phyloP scores from a whole-genome alignment of 2,797 vertebrate genomes.

The Coilia nasus region DNA sequence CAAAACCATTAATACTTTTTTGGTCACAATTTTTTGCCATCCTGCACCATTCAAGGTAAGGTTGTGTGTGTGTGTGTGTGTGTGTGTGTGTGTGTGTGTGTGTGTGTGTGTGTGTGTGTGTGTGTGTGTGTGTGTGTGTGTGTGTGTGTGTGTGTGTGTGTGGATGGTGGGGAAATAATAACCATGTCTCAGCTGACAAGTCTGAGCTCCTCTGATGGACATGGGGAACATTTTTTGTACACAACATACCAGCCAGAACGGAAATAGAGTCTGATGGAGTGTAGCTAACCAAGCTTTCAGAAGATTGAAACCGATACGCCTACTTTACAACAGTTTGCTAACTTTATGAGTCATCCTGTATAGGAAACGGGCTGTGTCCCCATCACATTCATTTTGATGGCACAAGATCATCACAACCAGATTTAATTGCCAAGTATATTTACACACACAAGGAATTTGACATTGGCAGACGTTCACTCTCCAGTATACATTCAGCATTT shows the following conservation, averaged over 20 bases:
- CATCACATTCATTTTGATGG: no score
- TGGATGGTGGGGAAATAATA: not conserved
- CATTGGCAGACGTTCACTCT: no score
- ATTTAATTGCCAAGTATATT: no score
- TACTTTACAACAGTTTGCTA: not conserved
- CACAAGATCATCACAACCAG: no score
- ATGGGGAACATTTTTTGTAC: not conserved
- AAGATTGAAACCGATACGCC: not conserved
- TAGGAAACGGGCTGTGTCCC: no score
- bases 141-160: not conserved
- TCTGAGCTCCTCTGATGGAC: constrained; percentile 22
- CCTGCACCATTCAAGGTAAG: not conserved
- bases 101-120: no score
- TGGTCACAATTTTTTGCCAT: constrained; percentile 9
- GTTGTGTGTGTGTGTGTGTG: not conserved
- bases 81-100: no score
- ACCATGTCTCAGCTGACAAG: not conserved
- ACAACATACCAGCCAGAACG: not conserved
- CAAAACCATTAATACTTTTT: constrained; percentile 23
- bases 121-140: not conserved
- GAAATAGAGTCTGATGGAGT: not conserved
- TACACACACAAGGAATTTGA: no score
- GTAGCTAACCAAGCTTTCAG: not conserved
- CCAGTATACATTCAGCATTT: no score
- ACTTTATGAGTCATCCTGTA: no score